Percentiles rank a stretch among this genome's conserved stretches.
These are phyloP conservation scores for Scolopax bukidnonensis DNA, from an alignment of 2,797 vertebrate species.

Conservation along the genomic window DNA sequence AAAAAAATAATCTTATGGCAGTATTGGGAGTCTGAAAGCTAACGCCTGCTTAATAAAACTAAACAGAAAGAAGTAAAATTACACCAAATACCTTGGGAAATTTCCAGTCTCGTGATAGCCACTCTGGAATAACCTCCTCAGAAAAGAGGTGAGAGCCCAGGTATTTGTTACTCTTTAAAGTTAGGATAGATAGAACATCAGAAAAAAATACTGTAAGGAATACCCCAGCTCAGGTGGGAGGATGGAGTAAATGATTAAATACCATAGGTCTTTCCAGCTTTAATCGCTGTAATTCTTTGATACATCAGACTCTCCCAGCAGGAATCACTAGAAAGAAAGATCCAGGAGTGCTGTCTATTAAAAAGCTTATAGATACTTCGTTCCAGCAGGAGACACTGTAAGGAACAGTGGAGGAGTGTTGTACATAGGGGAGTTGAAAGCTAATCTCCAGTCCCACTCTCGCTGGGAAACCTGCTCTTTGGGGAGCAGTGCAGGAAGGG, in stretches of 20 bases:
- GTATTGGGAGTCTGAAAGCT: background rate
- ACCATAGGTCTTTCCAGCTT: constrained; percentile 48
- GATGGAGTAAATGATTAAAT: constrained; percentile 48
- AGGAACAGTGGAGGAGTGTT: background rate
- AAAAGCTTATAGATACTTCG: constrained; percentile 49
- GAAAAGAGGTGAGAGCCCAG: background rate
- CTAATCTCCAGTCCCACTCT: background rate
- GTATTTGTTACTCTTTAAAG: background rate
- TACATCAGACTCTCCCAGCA: constrained; percentile 67
- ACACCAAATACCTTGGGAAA: background rate
- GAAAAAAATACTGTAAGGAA: background rate
- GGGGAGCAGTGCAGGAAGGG: background rate
- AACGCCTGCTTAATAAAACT: background rate
- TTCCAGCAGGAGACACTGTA: constrained; percentile 29
- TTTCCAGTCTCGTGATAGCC: background rate
- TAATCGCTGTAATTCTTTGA: constrained; percentile 49
- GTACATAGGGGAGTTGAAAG: background rate
- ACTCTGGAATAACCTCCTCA: constrained; percentile 1
- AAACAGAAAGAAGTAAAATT: constrained; percentile 3
- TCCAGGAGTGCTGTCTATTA: constrained; percentile 50
- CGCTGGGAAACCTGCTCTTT: background rate
- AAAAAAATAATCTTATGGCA: background rate
- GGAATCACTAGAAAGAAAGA: constrained; percentile 59
- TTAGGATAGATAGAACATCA: background rate
- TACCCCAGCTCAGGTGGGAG: constrained; percentile 34